Base-by-base conservation (phyloP, 2,113 vertebrate species). In the Etheostoma spectabile region DNA sequence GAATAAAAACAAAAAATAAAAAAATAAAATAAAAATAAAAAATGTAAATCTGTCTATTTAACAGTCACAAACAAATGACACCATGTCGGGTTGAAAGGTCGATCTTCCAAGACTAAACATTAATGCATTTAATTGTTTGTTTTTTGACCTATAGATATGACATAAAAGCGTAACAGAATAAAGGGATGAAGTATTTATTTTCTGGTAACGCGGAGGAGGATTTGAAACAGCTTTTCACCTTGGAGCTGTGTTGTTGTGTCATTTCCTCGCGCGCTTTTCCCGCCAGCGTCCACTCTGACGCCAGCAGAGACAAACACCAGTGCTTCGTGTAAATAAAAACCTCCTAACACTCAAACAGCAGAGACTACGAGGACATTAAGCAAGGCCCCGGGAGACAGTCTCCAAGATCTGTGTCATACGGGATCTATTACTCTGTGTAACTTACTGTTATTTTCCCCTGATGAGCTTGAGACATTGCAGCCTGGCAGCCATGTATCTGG, bases 311-410 rank as follows among this genome's bases (percentile, higher is more conserved):
- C 80, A 84, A 84, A 79, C 88, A 68, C 49, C 21, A 22, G 45
- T 48, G 86, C 46, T 70, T 83, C 30, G 1, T 63, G 78, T 92
- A 93, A 94, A 93, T 85, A 91, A 80, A 80, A 81, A 69, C 10
- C 62, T 80, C 59, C 52, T 10, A 33, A 63, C 90, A 86, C 77
- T 85, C 82, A 92, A 93, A 93, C 89, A 93, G 69, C 55, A 6
- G 57, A 77, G 48, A 67, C 24, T n/a, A 42, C 22, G 52, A 67
- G 87, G 80, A 78, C 60, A 42, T 87, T 80, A 79, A 19, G 69
- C 71, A 76, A 88, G 68, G 53, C 16, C 67, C 38, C 0, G 3
- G 30, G n/a, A 51, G 24, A 83, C 64, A 79, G 72, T 19, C 69
- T 74, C 35, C 3, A 2, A 49, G n/a, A 79, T 3, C n/a, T 35